These are phyloP conservation scores for Limonius californicus DNA, from an alignment of 1,140 invertebrate species.

Conservation along the genomic window DNA sequence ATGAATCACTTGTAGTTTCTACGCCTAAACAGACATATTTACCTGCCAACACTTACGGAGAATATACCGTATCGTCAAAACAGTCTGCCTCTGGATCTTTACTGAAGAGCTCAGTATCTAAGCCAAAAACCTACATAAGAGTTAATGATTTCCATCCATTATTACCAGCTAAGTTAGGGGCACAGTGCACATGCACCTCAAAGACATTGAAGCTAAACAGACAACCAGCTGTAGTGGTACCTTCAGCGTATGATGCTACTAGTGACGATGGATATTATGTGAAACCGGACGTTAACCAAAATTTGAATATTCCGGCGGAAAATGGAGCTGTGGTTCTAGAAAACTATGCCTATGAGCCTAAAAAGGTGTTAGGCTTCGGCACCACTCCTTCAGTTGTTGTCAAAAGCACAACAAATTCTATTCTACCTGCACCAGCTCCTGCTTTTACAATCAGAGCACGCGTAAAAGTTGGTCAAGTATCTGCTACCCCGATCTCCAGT, in stretches of 20 bases:
- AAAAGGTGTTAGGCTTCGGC: constrained; percentile 34
- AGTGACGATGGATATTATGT: background rate
- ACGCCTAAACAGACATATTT: background rate
- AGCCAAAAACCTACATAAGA: constrained; percentile 36
- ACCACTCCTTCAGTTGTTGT: constrained; percentile 25
- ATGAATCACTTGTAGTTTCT: background rate
- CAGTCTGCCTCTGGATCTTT: no score
- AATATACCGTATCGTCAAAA: constrained; percentile 7
- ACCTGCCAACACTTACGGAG: background rate
- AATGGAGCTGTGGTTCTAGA: background rate
- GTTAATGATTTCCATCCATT: constrained; percentile 52
- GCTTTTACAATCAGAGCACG: constrained; percentile 20
- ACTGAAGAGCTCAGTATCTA: no score
- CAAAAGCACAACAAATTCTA: constrained; percentile 8
- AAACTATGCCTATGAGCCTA: background rate
- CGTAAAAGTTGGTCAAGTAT: constrained; percentile 14
- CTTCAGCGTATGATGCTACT: constrained; percentile 32
- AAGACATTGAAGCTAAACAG: constrained; percentile 55
- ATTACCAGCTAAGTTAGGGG: constrained; percentile 64
- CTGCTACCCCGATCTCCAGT: background rate
- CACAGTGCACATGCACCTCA: constrained; percentile 68
- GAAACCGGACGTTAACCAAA: background rate
- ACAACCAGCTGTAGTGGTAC: constrained; percentile 38
- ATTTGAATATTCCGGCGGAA: background rate
- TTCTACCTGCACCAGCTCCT: constrained; percentile 19